These are phyloP conservation scores for Ellobius talpinus DNA, from an alignment of 2,113 vertebrate genomes.

Conservation along the genomic window DNA sequence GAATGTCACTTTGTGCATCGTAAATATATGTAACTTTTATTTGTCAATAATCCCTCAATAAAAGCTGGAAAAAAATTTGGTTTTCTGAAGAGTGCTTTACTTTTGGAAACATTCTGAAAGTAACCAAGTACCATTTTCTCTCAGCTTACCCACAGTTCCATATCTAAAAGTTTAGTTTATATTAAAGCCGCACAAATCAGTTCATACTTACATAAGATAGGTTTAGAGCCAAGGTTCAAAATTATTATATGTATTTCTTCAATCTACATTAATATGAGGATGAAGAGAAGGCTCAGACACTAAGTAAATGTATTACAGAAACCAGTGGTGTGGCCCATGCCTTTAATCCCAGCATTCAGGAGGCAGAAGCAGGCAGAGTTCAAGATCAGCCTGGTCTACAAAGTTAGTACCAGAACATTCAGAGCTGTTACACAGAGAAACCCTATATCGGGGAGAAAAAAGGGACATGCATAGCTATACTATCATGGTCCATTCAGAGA, in stretches of 20 bases:
- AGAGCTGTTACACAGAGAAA: too few relatives aligned
- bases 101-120: constrained; percentile 45
- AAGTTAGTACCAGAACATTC: too few relatives aligned
- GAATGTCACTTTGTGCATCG: too few relatives aligned
- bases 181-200: constrained; percentile 48
- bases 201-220: constrained; percentile 17
- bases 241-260: neutral
- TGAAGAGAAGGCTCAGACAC: too few relatives aligned
- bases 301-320: neutral
- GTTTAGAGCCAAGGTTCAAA: constrained; percentile 28
- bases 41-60: too few relatives aligned
- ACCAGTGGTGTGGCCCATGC: neutral
- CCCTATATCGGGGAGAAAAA: too few relatives aligned
- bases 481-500: neutral
- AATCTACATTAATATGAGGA: constrained; percentile 4
- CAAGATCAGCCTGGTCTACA: too few relatives aligned
- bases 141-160: constrained; percentile 35
- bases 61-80: neutral
- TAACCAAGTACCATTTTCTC: constrained; percentile 58
- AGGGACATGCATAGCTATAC: too few relatives aligned
- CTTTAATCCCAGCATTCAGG: too few relatives aligned
- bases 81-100: constrained; percentile 55
- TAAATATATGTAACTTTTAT: too few relatives aligned
- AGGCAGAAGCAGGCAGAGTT: too few relatives aligned
- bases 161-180: constrained; percentile 24